Base-by-base conservation (phyloP, 92 coral and sea anemone species). In the Epizoanthus stellaris region DNA sequence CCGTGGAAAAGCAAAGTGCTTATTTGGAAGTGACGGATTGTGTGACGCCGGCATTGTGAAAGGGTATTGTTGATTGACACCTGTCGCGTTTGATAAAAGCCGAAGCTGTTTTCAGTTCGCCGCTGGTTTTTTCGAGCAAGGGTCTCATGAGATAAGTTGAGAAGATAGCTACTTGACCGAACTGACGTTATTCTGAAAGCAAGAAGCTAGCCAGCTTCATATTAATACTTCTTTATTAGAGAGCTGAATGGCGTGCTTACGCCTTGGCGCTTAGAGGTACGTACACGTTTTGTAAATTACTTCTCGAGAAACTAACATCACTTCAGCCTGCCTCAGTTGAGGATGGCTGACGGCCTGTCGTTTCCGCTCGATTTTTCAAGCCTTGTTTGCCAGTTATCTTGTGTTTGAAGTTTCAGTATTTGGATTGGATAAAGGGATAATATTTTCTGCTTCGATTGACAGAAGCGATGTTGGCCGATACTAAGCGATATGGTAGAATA, bases 11-110 rank as follows among this genome's bases (percentile, higher is more conserved):
- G 82, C 34, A 39, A 12, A 8, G 6, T n/a, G 15, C 21, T 20
- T 43, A n/a, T 63, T 79, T 42, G 59, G 73, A 79, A 63, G 61
- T 79, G 83, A 79, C 72, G 67, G 34, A 34, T 76, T 42, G 82
- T 77, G 71, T 77, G 57, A 45, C 83, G 72, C 42, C 39, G 16
- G 70, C 47, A 76, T 62, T 79, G 70, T 77, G 38, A 60, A 17
- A 30, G 17, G 14, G 34, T 34, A 0, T 21, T 30, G 39, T 63
- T 79, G 83, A 79, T 79, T 79, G 83, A 42, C 83, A 79, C 60
- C 72, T 79, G 83, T 79, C 83, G 64, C 70, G 73, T 5, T 15
- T 63, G 61, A 40, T 19, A 14, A 60, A 62, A 79, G 72, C 82
- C 82, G 82, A 76, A 15, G 49, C 9, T 11, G 19, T 54, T 8